Evolutionary conservation across 2,797 vertebrate genomes (phyloP), one percentile per base, ranked within the genome.

Genomic region (Chaunax sp.): DNA sequence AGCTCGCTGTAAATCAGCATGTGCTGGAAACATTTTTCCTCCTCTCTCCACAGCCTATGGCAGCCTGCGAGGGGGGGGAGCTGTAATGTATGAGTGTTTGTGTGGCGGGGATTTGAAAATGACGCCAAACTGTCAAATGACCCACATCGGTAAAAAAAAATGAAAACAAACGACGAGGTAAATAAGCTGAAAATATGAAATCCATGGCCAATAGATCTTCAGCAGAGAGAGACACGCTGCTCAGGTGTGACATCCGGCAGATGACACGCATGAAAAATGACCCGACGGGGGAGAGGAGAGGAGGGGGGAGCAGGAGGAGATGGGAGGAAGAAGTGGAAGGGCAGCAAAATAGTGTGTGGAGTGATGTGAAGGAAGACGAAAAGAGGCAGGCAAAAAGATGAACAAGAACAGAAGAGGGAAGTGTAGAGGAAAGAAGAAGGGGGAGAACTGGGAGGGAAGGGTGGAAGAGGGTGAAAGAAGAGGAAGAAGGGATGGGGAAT

Each of bases 171-270:
- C 47, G 86, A 91, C 8, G 41, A 82, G 62, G 87, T 88, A 83
- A 92, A 92, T 87, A 90, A 87, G 59, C 84, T 85, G 89, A 72
- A 90, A 81, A 91, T 90, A 81, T 91, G 89, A 91, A 91, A 88
- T 64, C 76, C 51, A 52, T 52, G 22, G 50, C 70, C 78, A 83
- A 86, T 90, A 89, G 81, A 90, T 93, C 91, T 90, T 83, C 83
- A 59, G 80, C 61, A 72, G 78, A 78, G 81, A 80, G 74, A 79
- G 74, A 73, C 51, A 57, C 55, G 45, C 72, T 86, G 84, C 90
- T 89, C 90, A 92, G 91, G 89, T 92, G 89, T 80, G 85, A 87
- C 83, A 87, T 86, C 78, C 68, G 23, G 54, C 55, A 47, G 84
- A 71, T 72, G 90, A 80, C 85, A 85, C 54, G 22, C 62, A 60